Base-by-base conservation (phyloP, 2,888 invertebrate species). In the Fissipunctia ypsillon region DNA sequence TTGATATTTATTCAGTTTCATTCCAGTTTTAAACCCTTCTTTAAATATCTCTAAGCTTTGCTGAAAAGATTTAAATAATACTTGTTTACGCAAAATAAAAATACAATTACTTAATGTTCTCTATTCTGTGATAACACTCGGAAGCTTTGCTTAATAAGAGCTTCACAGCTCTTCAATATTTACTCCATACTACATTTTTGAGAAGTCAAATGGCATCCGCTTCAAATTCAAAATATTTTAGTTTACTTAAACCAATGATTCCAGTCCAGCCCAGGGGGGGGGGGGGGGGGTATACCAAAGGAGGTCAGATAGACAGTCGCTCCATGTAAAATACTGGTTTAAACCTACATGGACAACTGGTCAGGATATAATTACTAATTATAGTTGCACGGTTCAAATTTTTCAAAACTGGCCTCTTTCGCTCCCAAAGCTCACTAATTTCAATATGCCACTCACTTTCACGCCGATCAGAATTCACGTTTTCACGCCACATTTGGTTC, bases 401-500 rank as follows among this genome's bases (percentile, higher is more conserved):
- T 41, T 0, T 12, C 9, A n/a, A n/a, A 35, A 35, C 16, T 9
- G 12, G 3, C 19, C 56, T 25, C 57, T 28, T 12, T 45, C 63
- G 38, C 22, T 35, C 56, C 25, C 38, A 54, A 54, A 76, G 14
- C 56, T 63, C 16, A 38, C 25, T 12, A 54, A 83, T 83, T 73
- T 52, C 45, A 73, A 69, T 78, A 78, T 38, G 38, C 35, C 48
- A 41, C 54, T 38, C 16, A 50, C 63, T 74, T 68, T 81, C 57
- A 79, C 66, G 69, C 69, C 38, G 60, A 80, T 69, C 65, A 66
- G 38, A 69, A 43, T 65, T 71, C 22, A 65, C 64, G 25, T 69
- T 70, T 63, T 71, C 80, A 80, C 68, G 68, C 71, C n/a, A 76
- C 54, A 69, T 57, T 80, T 61, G 54, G 54, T 76, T 61, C 65